phyloP scores from a whole-genome alignment of 2,797 vertebrate genomes.

The Pangasius larnaudii region DNA sequence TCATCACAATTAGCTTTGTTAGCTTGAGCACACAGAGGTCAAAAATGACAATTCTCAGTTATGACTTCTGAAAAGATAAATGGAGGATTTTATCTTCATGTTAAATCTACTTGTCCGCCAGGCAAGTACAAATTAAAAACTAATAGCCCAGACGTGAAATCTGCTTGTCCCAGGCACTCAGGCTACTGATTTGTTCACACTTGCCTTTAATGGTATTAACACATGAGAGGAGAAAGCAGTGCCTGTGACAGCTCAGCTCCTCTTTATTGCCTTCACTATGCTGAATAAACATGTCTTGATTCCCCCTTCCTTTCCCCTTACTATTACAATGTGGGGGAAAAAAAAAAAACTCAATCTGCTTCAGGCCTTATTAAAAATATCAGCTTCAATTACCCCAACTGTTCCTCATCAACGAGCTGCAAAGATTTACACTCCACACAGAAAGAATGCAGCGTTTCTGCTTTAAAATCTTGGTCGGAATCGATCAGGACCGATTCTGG shows the following conservation, averaged over 20 bases:
- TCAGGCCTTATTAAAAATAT: constrained; percentile 66
- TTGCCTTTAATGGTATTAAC: constrained; percentile 65
- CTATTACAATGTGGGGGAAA: constrained; percentile 71
- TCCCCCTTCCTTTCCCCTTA: constrained; percentile 15
- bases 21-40: neutral
- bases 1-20: neutral
- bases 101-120: neutral
- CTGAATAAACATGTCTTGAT: constrained; percentile 80
- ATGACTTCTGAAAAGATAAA: neutral
- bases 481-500: neutral
- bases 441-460: neutral
- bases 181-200: constrained; percentile 20
- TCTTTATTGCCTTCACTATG: constrained; percentile 74
- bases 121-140: constrained; percentile 1
- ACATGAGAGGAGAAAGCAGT: constrained; percentile 61
- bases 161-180: neutral
- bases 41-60: neutral
- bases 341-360: constrained; percentile 69
- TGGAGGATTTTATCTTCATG: neutral
- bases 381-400: constrained; percentile 80
- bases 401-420: constrained; percentile 55
- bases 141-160: constrained; percentile 10
- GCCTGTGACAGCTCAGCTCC: constrained; percentile 72
- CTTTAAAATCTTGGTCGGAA: neutral
- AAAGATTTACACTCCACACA: neutral